These are phyloP conservation scores for Callopanchax toddi DNA, from an alignment of 2,113 vertebrate genomes.

Conservation along the genomic window DNA sequence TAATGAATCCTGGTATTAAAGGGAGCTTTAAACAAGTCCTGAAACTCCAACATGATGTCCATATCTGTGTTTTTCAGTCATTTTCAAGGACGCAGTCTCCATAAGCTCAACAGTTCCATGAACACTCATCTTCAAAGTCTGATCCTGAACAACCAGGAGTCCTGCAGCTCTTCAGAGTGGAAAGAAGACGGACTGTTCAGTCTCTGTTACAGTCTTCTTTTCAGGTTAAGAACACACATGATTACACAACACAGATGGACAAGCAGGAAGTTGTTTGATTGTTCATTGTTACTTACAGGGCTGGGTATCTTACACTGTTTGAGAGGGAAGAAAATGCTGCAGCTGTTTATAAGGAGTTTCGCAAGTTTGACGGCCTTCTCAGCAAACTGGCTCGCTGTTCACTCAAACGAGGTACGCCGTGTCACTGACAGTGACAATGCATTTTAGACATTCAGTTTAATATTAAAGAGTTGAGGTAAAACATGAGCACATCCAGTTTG, in stretches of 20 bases:
- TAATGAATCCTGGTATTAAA: conserved; percentile 35
- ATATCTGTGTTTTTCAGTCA: conserved; percentile 70
- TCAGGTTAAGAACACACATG: conserved; percentile 78
- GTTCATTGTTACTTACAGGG: conserved; percentile 64
- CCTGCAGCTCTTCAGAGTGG: conserved; percentile 67
- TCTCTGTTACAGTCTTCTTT: conserved; percentile 83
- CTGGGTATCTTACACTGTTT: conserved; percentile 83
- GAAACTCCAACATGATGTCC: too few relatives aligned
- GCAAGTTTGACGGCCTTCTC: conserved; percentile 82
- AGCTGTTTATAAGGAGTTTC: conserved; percentile 79
- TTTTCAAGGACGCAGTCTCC: conserved; percentile 77
- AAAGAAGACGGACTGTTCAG: conserved; percentile 80
- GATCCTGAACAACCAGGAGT: conserved; percentile 61
- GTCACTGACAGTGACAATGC: neutral
- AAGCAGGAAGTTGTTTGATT: neutral
- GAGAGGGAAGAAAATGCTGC: conserved; percentile 47
- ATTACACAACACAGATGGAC: neutral
- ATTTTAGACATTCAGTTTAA: neutral
- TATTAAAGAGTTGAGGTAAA: too few relatives aligned
- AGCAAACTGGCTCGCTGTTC: conserved; percentile 78
- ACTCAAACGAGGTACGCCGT: conserved; percentile 70
- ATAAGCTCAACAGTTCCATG: conserved; percentile 76
- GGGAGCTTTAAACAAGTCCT: neutral
- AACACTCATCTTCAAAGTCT: conserved; percentile 73
- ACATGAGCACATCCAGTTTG: too few relatives aligned